phyloP scores from a whole-genome alignment of 2,113 vertebrate species.

The Lynx canadensis region DNA sequence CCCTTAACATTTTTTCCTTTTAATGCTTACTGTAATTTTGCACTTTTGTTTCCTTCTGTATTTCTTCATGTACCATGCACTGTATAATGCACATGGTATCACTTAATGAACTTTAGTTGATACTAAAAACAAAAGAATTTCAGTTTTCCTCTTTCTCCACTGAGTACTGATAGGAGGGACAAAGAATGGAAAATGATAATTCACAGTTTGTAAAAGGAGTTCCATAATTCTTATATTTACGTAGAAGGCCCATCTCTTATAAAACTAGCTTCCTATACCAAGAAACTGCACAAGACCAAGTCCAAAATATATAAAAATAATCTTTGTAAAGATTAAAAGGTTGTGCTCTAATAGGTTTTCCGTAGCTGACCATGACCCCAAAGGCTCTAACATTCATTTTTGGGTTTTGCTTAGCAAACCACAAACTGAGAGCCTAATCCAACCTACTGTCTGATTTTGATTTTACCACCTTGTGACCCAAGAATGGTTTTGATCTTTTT shows the following conservation, averaged over 20 bases:
- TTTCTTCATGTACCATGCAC: not conserved
- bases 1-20: not conserved
- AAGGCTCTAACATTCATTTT: not conserved
- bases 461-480: not conserved
- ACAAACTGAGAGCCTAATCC: not conserved
- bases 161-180: not conserved
- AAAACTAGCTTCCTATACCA: not conserved
- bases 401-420: not conserved
- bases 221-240: not conserved
- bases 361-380: not conserved
- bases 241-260: not conserved
- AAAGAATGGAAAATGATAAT: not conserved
- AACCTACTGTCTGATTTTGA: not conserved
- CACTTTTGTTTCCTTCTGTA: not conserved
- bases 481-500: not conserved
- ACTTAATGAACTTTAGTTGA: not conserved
- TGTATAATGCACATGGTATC: not conserved
- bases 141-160: not conserved
- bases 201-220: not conserved
- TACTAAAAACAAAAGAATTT: not conserved
- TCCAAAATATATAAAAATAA: not conserved
- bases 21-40: not conserved
- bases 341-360: not conserved
- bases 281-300: not conserved
- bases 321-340: not conserved